Percentiles rank a stretch among this genome's conserved stretches.
Conservation (phyloP, 1,140 invertebrate species). For the Acromyrmex heyeri region DNA sequence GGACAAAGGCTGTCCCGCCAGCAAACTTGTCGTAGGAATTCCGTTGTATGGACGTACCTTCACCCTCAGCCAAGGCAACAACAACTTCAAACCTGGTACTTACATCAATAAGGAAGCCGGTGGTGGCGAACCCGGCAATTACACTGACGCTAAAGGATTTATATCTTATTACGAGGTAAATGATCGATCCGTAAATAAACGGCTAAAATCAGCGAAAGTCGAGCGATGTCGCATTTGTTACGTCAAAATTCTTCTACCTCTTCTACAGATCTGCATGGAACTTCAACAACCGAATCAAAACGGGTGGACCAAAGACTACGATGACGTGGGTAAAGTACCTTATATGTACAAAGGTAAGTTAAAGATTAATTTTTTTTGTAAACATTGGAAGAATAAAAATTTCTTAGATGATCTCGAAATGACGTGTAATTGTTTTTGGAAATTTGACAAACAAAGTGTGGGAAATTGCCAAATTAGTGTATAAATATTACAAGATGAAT, state of each 20-base stretch:
- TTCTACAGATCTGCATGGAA: slow-evolving; percentile 91
- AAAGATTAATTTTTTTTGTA: neutral
- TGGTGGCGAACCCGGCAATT: slow-evolving; percentile 93
- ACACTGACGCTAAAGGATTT: slow-evolving; percentile 94
- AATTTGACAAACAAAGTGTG: neutral
- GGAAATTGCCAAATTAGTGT: neutral
- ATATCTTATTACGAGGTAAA: slow-evolving; percentile 95
- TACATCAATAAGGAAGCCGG: slow-evolving; percentile 95
- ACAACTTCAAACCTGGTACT: slow-evolving; percentile 93
- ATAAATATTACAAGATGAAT: neutral
- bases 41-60: slow-evolving; percentile 95
- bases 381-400: neutral
- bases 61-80: slow-evolving; percentile 93
- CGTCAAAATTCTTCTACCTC: slow-evolving; percentile 61
- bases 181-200: neutral
- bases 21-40: slow-evolving; percentile 95
- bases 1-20: slow-evolving; percentile 93
- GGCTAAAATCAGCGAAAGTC: neutral
- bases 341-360: slow-evolving; percentile 92
- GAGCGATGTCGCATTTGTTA: neutral
- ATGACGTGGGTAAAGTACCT: slow-evolving; percentile 93
- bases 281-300: slow-evolving; percentile 88
- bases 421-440: neutral
- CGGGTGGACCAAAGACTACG: slow-evolving; percentile 94
- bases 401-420: neutral